A percentile compares a stretch with the other conserved stretches of the same genome.
phyloP scores from a whole-genome alignment of 92 coral and sea anemone genomes.

The Diadumene lineata region DNA sequence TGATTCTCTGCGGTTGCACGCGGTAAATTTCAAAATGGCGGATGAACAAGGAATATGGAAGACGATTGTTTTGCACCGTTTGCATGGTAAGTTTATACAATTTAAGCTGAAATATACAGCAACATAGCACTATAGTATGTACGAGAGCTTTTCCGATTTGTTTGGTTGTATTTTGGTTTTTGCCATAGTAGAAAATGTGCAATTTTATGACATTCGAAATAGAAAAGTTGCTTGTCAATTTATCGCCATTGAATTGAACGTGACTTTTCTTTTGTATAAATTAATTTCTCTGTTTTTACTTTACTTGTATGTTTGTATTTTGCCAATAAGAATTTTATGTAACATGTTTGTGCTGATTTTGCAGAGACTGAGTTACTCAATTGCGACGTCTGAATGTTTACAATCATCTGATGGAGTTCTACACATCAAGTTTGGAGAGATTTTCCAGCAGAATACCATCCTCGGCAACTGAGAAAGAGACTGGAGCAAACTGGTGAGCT shows the following conservation, averaged over 20 bases:
- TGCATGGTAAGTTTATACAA: background rate
- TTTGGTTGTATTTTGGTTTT: background rate
- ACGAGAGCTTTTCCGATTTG: background rate
- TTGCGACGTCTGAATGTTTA: slow-evolving; percentile 1
- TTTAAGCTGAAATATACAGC: background rate
- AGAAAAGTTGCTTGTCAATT: background rate
- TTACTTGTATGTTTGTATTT: background rate
- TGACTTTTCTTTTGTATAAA: background rate
- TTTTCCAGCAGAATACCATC: slow-evolving; percentile 3
- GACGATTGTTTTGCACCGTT: background rate
- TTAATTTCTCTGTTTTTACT: background rate
- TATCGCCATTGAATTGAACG: background rate
- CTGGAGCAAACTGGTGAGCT: slow-evolving; percentile 10
- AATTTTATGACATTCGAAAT: background rate
- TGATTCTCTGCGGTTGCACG: slow-evolving; percentile 3
- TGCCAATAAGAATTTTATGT: background rate
- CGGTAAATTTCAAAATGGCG: slow-evolving; percentile 15
- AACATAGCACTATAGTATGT: background rate
- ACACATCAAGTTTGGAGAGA: background rate
- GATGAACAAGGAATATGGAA: background rate
- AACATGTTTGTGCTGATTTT: background rate
- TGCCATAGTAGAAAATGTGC: background rate
- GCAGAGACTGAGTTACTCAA: slow-evolving; percentile 10
- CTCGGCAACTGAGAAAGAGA: slow-evolving; percentile 11
- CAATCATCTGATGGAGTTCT: slow-evolving; percentile 1